A percentile compares a stretch with the other conserved stretches of the same genome.
These are phyloP conservation scores for Physella acuta DNA, from an alignment of 1,140 invertebrate genomes.

Conservation along the genomic window DNA sequence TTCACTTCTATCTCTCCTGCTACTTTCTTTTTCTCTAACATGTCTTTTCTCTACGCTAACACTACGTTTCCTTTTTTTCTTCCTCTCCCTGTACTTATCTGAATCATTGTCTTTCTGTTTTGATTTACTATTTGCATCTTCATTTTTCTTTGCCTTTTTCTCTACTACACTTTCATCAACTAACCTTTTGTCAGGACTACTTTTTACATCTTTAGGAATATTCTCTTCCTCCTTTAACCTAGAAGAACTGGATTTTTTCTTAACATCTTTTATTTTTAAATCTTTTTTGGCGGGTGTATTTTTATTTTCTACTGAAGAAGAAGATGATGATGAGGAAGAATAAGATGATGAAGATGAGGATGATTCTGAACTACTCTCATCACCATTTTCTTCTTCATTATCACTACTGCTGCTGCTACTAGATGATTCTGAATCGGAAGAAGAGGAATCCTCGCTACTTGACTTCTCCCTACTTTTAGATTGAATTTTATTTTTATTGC, in stretches of 20 bases:
- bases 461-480: background rate
- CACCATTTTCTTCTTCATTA: constrained; percentile 3
- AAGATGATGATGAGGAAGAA: constrained; percentile 9
- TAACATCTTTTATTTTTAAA: background rate
- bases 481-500: background rate
- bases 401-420: constrained; percentile 12
- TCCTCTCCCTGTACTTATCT: constrained; percentile 6
- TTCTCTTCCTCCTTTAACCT: background rate
- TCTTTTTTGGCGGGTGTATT: background rate
- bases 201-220: background rate
- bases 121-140: too few species aligned
- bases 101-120: background rate
- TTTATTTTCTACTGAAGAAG: background rate
- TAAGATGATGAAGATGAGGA: constrained; percentile 13
- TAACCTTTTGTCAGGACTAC: too few species aligned
- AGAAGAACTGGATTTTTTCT: background rate
- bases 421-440: constrained; percentile 11
- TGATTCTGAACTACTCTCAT: background rate
- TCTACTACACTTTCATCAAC: background rate
- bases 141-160: background rate
- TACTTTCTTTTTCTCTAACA: background rate
- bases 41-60: constrained; percentile 5
- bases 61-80: constrained; percentile 22
- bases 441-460: constrained; percentile 6
- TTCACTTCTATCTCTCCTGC: constrained; percentile 6